phyloP scores from a whole-genome alignment of 35 echinoderm and acorn worm genomes.

The Patiria miniata region DNA sequence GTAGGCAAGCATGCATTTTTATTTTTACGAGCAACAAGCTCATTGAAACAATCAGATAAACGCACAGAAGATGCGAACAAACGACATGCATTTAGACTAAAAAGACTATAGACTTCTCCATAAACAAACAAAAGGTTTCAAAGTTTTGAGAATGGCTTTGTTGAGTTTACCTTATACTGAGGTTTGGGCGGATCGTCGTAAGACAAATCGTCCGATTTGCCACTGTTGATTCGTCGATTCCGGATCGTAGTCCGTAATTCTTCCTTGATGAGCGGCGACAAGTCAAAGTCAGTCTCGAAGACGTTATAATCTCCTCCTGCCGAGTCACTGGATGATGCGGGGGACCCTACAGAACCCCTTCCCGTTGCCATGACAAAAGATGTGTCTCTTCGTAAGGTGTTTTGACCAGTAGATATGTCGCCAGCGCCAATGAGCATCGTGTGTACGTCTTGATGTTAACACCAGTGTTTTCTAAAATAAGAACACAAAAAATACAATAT shows the following conservation, averaged over 20 bases:
- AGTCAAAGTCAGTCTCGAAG: not conserved
- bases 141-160: no score
- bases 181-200: conserved; percentile 17
- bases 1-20: no score
- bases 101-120: no score
- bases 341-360: not conserved
- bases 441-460: not conserved
- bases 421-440: not conserved
- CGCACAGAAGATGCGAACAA: no score
- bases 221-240: conserved; percentile 9
- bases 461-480: no score
- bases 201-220: conserved; percentile 5
- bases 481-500: no score
- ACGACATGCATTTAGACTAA: no score
- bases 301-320: not conserved
- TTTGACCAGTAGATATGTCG: not conserved
- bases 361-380: not conserved
- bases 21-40: no score
- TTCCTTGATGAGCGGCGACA: conserved; percentile 26
- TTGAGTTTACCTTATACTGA: not conserved
- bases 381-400: no score
- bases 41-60: no score
- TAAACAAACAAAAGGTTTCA: no score
- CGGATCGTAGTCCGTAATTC: conserved; percentile 4
- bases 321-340: not conserved